Conservation (phyloP, 2,888 invertebrate genomes). For the Oligia strigilis region DNA sequence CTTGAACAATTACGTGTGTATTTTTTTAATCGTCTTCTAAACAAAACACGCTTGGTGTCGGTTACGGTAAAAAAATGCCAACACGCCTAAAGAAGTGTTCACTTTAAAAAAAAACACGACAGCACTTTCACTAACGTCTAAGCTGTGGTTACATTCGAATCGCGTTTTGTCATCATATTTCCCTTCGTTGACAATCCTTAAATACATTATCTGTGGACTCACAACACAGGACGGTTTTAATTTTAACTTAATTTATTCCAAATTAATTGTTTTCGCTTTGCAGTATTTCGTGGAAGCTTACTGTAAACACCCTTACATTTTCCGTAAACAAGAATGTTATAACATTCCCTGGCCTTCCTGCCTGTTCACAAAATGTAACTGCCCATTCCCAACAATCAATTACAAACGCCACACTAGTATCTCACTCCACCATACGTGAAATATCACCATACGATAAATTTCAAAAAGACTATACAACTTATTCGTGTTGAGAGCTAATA, state of each 20-base stretch:
- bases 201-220: not conserved
- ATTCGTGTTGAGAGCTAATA: slow-evolving; percentile 67
- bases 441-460: slow-evolving; percentile 65
- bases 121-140: not conserved
- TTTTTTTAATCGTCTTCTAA: too few relatives aligned
- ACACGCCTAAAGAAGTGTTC: too few relatives aligned
- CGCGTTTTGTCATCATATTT: not conserved
- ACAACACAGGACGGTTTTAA: not conserved
- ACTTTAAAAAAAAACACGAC: not conserved
- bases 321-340: slow-evolving; percentile 10
- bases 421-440: slow-evolving; percentile 47
- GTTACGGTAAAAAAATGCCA: too few relatives aligned
- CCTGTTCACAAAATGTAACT: slow-evolving; percentile 37
- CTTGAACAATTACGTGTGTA: too few relatives aligned
- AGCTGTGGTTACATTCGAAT: too few relatives aligned
- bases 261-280: not conserved
- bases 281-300: too few relatives aligned
- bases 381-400: slow-evolving; percentile 43
- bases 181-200: not conserved
- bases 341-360: slow-evolving; percentile 14
- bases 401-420: slow-evolving; percentile 42
- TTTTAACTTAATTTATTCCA: not conserved
- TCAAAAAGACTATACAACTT: slow-evolving; percentile 64
- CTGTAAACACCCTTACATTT: not conserved
- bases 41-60: too few relatives aligned